Evolutionary conservation across 2,113 vertebrate genomes (phyloP).

Genomic region (Dolichotis patagonum): DNA sequence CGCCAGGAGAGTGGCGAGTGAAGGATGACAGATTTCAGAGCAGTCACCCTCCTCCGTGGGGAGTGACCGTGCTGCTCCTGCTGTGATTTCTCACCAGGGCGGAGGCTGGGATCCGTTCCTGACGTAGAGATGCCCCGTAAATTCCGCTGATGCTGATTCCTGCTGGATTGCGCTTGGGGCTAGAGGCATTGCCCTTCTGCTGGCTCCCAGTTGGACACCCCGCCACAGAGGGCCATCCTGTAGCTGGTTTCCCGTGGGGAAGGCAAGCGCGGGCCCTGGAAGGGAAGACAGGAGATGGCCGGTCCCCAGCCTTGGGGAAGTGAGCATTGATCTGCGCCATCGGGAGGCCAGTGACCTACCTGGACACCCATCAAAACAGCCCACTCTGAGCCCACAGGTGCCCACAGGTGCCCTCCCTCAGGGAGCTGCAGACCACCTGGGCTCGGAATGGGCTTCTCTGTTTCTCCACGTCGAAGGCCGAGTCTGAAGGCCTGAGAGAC

Average conservation of each 20-base stretch:
- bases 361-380: accelerated
- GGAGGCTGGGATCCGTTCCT: neutral
- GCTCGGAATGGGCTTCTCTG: too few relatives aligned
- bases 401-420: accelerated
- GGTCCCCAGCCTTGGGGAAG: accelerated
- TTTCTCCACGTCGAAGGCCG: neutral
- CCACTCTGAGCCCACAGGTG: accelerated
- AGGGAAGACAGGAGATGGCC: neutral
- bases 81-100: neutral
- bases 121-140: neutral
- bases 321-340: accelerated
- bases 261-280: too few relatives aligned
- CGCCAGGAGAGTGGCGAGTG: neutral
- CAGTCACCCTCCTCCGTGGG: conserved; percentile 1
- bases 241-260: accelerated
- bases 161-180: accelerated
- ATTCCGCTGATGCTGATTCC: neutral
- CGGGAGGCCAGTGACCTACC: neutral
- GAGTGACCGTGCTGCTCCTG: neutral
- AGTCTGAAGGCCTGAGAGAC: neutral
- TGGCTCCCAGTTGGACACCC: neutral
- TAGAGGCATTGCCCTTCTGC: neutral
- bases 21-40: neutral
- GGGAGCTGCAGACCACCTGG: neutral
- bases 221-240: neutral